Percentiles rank a stretch among this genome's conserved stretches.
Evolutionary conservation across 2,113 vertebrate genomes (phyloP).

Genomic region (Platanista minor): DNA sequence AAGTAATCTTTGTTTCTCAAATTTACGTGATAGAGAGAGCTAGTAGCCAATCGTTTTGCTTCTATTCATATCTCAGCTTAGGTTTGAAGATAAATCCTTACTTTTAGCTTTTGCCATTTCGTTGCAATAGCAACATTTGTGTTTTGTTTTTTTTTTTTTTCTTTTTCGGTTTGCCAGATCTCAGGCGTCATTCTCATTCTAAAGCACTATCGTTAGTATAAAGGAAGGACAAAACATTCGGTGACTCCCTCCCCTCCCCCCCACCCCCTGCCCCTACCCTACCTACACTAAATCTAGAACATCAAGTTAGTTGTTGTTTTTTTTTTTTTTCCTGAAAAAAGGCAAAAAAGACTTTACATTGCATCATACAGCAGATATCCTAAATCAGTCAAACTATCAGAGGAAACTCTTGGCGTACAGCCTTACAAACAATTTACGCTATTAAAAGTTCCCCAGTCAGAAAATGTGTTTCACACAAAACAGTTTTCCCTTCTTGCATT

Average conservation of each 20-base stretch:
- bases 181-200: slow-evolving; percentile 87
- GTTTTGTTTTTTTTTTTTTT: too few relatives aligned
- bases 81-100: slow-evolving; percentile 83
- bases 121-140: slow-evolving; percentile 83
- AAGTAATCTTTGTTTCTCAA: slow-evolving; percentile 86
- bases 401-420: slow-evolving; percentile 84
- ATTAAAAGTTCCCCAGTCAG: slow-evolving; percentile 89
- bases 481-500: slow-evolving; percentile 84
- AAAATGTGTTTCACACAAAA: slow-evolving; percentile 92
- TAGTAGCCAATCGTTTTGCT: slow-evolving; percentile 87
- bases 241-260: slow-evolving; percentile 83
- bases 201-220: slow-evolving; percentile 88
- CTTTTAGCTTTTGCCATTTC: slow-evolving; percentile 84
- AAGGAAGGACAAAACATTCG: slow-evolving; percentile 87
- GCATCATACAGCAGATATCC: slow-evolving; percentile 91
- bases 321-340: slow-evolving; percentile 83
- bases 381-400: slow-evolving; percentile 91
- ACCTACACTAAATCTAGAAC: slow-evolving; percentile 88
- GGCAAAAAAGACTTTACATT: slow-evolving; percentile 91
- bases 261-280: slow-evolving; percentile 79
- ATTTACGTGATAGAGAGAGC: slow-evolving; percentile 89
- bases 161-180: slow-evolving; percentile 82
- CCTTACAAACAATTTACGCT: slow-evolving; percentile 92
- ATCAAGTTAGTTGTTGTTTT: slow-evolving; percentile 82
- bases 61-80: slow-evolving; percentile 82